Percentiles rank a stretch among this genome's conserved stretches.
phyloP scores from a whole-genome alignment of 2,113 vertebrate genomes.

The Suncus etruscus region DNA sequence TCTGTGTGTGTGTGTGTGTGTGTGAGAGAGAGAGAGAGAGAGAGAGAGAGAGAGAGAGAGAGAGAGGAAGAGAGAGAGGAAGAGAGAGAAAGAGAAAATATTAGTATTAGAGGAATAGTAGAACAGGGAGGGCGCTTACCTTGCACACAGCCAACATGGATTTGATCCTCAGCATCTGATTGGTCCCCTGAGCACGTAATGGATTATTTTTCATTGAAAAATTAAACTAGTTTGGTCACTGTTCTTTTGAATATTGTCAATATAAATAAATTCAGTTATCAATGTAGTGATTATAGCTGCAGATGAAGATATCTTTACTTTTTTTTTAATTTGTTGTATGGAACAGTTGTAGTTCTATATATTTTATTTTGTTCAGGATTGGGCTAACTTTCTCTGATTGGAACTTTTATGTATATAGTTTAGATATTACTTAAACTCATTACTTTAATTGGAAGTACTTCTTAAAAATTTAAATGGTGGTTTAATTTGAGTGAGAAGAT shows the following conservation, averaged over 20 bases:
- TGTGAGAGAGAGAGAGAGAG: conserved; percentile 52
- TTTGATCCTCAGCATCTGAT: too few relatives aligned
- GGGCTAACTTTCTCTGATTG: background rate
- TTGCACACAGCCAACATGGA: too few relatives aligned
- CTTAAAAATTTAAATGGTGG: background rate
- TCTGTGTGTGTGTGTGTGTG: background rate
- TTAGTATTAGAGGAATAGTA: too few relatives aligned
- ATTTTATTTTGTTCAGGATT: conserved; percentile 50
- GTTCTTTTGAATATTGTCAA: background rate
- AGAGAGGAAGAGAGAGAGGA: background rate
- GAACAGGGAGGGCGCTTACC: too few relatives aligned
- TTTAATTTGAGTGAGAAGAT: background rate
- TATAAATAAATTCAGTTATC: background rate
- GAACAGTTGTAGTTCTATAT: conserved; percentile 35
- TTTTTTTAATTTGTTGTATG: background rate
- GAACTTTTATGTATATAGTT: background rate
- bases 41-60: too few relatives aligned
- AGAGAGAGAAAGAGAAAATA: too few relatives aligned
- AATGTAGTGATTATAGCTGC: background rate
- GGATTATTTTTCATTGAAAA: background rate
- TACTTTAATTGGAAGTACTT: conserved; percentile 40
- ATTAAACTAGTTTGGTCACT: background rate
- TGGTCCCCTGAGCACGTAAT: too few relatives aligned
- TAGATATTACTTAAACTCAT: conserved; percentile 30
- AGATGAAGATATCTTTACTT: conserved; percentile 31